These are phyloP conservation scores for Saccopteryx leptura DNA, from an alignment of 2,113 vertebrate species.

Conservation along the genomic window DNA sequence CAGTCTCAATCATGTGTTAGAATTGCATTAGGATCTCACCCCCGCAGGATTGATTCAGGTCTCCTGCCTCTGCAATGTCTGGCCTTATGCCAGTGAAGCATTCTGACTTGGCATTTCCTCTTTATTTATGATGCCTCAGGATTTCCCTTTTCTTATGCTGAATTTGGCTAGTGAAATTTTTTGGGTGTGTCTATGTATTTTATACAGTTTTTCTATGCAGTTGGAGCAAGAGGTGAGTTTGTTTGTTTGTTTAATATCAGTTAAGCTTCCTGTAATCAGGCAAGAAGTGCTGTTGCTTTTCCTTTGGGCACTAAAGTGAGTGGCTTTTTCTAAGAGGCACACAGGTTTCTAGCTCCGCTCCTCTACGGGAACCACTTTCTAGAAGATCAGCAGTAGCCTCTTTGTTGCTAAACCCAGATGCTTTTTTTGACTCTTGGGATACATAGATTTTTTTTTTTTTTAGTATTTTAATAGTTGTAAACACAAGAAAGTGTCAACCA, in stretches of 20 bases:
- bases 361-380: background rate
- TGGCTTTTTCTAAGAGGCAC: constrained; percentile 11
- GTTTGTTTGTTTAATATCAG: background rate
- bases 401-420: background rate
- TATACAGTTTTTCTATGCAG: background rate
- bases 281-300: background rate
- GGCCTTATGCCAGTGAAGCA: background rate
- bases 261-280: background rate
- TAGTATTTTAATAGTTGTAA: background rate
- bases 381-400: background rate
- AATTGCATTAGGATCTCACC: background rate
- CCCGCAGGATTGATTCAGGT: background rate
- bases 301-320: background rate
- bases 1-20: background rate
- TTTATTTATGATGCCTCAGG: background rate
- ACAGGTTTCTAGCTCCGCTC: background rate
- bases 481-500: background rate
- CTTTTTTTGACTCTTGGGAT: background rate
- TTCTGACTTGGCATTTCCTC: background rate
- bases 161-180: background rate
- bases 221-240: background rate
- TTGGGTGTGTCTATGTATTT: background rate
- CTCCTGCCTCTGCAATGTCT: background rate
- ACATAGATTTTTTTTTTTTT: background rate
- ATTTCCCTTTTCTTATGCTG: constrained; percentile 31